phyloP scores from a whole-genome alignment of 2,888 invertebrate genomes.

The Yponomeuta malinellus region DNA sequence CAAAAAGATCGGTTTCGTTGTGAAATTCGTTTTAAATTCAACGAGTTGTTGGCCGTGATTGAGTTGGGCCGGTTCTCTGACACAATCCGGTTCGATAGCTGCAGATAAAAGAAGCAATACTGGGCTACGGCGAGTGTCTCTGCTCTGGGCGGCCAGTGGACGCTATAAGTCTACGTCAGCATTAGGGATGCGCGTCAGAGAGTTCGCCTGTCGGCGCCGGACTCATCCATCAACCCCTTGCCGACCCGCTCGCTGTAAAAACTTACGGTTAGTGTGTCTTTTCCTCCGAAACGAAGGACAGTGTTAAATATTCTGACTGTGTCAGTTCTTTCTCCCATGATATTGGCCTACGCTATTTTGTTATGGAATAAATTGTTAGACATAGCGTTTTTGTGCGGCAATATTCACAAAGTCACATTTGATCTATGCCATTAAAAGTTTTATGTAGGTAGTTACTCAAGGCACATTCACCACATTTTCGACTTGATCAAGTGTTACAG shows the following conservation, averaged over 20 bases:
- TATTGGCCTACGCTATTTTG: not conserved
- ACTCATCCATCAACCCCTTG: slow-evolving; percentile 61
- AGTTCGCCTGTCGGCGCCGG: slow-evolving; percentile 44
- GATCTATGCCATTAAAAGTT: not conserved
- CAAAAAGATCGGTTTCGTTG: not conserved
- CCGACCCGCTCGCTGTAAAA: slow-evolving; percentile 24
- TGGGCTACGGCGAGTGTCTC: not conserved
- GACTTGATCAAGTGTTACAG: not conserved
- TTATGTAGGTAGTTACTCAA: not conserved
- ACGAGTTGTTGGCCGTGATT: slow-evolving; percentile 1
- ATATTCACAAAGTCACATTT: not conserved
- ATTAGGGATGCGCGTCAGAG: slow-evolving; percentile 55
- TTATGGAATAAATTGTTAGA: not conserved
- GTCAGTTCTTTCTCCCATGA: not conserved
- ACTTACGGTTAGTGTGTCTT: not conserved
- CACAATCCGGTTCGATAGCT: not conserved
- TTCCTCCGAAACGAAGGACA: not conserved
- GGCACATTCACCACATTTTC: not conserved
- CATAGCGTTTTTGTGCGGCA: not conserved
- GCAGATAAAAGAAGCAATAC: not conserved
- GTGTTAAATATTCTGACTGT: not conserved
- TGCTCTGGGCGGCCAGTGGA: not conserved
- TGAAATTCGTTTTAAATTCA: not conserved
- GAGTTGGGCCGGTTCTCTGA: not conserved
- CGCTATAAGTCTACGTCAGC: slow-evolving; percentile 38